Conservation (phyloP, 2,888 invertebrate species). For the Heliconius sara region DNA sequence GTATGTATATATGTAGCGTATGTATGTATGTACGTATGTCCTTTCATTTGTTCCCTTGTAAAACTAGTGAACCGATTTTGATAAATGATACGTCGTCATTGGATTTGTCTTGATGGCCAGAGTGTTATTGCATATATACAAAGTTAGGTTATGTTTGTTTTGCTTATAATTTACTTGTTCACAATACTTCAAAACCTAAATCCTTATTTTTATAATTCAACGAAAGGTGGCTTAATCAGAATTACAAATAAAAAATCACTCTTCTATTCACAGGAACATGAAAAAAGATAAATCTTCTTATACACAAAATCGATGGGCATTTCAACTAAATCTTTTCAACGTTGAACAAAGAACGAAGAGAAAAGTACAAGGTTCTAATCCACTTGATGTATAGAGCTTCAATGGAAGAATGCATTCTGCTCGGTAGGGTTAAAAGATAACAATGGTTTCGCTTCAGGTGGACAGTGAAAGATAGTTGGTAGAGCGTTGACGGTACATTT, state of each 20-base stretch:
- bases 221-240: not conserved
- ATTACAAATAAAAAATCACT: not conserved
- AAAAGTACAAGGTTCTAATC: slow-evolving; percentile 7
- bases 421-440: slow-evolving; percentile 42
- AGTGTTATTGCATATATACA: too few species aligned
- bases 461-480: slow-evolving; percentile 54
- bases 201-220: not conserved
- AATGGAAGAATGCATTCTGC: slow-evolving; percentile 20
- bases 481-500: slow-evolving; percentile 46
- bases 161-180: too few species aligned
- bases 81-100: too few species aligned
- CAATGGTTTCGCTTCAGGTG: slow-evolving; percentile 50
- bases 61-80: too few species aligned
- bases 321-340: not conserved
- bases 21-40: too few species aligned
- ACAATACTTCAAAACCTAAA: too few species aligned
- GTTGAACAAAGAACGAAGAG: not conserved
- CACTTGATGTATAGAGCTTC: slow-evolving; percentile 25
- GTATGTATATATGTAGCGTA: too few species aligned
- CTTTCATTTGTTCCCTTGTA: too few species aligned
- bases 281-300: not conserved
- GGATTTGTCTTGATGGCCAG: too few species aligned
- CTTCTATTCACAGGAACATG: not conserved
- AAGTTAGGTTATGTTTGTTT: too few species aligned
- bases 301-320: not conserved